These are phyloP conservation scores for Sycophila sp. DNA, from an alignment of 1,140 invertebrate genomes.

Conservation along the genomic window DNA sequence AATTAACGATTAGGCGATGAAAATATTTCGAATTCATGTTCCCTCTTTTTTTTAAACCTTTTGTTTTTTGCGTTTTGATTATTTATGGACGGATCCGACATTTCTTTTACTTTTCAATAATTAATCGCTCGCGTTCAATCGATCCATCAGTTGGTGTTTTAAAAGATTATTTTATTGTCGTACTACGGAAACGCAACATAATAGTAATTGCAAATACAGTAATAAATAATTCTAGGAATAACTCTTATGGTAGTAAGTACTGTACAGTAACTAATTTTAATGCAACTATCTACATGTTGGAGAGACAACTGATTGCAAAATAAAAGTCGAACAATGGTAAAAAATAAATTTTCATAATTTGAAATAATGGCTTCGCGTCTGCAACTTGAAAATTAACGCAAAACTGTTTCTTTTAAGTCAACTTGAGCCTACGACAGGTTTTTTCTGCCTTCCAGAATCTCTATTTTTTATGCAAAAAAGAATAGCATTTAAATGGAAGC, in stretches of 20 bases:
- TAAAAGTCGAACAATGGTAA: neutral
- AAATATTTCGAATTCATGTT: too few relatives aligned
- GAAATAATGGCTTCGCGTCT: too few relatives aligned
- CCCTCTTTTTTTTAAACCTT: too few relatives aligned
- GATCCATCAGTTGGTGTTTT: constrained; percentile 5
- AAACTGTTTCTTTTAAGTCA: too few relatives aligned
- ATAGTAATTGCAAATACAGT: constrained; percentile 20
- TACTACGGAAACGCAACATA: constrained; percentile 19
- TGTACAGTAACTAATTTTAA: constrained; percentile 34
- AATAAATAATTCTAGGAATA: constrained; percentile 21
- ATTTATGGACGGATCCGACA: constrained; percentile 27
- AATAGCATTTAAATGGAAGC: constrained; percentile 24
- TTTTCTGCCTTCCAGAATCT: too few relatives aligned
- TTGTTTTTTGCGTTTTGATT: neutral
- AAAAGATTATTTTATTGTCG: constrained; percentile 7
- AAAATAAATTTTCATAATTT: neutral
- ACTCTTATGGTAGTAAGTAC: constrained; percentile 28
- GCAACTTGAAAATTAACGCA: too few relatives aligned
- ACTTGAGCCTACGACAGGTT: too few relatives aligned
- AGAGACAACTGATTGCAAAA: constrained; percentile 1
- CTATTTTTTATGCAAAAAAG: too few relatives aligned
- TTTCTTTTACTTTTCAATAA: neutral
- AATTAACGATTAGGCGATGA: too few relatives aligned
- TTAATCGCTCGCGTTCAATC: neutral
- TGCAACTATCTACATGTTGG: constrained; percentile 14